Conservation (phyloP, 2,797 vertebrate species). For the Scyliorhinus canicula region DNA sequence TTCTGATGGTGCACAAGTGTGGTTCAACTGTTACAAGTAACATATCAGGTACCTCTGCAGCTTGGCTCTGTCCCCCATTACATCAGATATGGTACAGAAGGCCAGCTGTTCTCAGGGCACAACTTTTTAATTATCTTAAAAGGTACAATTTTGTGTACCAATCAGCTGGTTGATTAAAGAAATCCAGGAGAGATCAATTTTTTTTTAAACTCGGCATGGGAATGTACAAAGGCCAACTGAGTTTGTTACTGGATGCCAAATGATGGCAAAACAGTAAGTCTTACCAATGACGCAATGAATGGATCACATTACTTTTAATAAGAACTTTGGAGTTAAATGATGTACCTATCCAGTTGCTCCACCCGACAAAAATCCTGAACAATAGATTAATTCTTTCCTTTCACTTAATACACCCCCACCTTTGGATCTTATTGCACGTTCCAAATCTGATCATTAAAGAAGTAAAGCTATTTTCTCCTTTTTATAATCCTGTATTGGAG, state of each 20-base stretch:
- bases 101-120: neutral
- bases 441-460: neutral
- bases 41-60: neutral
- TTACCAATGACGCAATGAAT: neutral
- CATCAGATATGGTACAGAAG: neutral
- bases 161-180: neutral
- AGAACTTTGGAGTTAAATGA: neutral
- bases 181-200: neutral
- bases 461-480: neutral
- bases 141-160: neutral
- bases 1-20: neutral
- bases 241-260: neutral
- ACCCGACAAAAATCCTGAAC: neutral
- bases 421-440: conserved; percentile 23
- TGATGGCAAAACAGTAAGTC: neutral
- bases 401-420: neutral
- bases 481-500: neutral
- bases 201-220: too few species aligned
- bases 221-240: neutral
- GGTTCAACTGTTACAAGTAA: neutral
- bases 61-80: neutral
- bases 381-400: conserved; percentile 5
- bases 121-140: neutral
- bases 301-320: neutral
- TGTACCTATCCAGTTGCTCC: neutral